A percentile compares a stretch with the other conserved stretches of the same genome.
These are phyloP conservation scores for Antechinus flavipes DNA, from an alignment of 2,113 vertebrate genomes.

Conservation along the genomic window DNA sequence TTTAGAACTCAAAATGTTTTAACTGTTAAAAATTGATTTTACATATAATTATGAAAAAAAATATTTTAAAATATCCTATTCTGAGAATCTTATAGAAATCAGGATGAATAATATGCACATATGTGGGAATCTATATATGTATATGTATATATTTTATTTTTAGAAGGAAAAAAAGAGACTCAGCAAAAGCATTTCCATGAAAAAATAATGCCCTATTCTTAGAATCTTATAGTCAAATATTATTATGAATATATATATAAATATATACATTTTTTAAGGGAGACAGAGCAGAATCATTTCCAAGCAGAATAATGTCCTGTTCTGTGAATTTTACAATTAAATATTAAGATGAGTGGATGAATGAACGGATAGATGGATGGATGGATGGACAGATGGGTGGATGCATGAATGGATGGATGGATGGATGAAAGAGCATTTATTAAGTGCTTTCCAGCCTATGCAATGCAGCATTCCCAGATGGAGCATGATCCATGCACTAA, in stretches of 20 bases:
- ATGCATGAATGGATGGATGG: background rate
- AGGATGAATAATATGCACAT: too few relatives aligned
- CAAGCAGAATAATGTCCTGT: background rate
- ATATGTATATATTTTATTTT: background rate
- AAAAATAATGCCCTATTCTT: background rate
- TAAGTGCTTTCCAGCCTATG: background rate
- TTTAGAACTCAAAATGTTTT: background rate
- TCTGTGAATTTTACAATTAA: background rate
- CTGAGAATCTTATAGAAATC: too few relatives aligned
- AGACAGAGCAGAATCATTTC: background rate
- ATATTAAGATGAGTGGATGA: background rate
- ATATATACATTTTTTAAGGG: background rate
- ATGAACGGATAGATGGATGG: too few relatives aligned
- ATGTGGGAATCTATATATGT: background rate
- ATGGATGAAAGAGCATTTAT: background rate
- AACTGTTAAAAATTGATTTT: background rate
- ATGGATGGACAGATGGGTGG: background rate
- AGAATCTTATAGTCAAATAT: background rate
- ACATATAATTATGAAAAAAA: background rate
- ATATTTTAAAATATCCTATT: background rate
- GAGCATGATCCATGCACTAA: background rate
- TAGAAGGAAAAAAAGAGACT: slow-evolving; percentile 56
- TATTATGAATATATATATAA: background rate
- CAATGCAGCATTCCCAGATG: background rate
- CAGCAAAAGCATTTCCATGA: background rate